A percentile compares a stretch with the other conserved stretches of the same genome.
Evolutionary conservation across 2,797 vertebrate species (phyloP).

Genomic region (Enteromius mattozi): DNA sequence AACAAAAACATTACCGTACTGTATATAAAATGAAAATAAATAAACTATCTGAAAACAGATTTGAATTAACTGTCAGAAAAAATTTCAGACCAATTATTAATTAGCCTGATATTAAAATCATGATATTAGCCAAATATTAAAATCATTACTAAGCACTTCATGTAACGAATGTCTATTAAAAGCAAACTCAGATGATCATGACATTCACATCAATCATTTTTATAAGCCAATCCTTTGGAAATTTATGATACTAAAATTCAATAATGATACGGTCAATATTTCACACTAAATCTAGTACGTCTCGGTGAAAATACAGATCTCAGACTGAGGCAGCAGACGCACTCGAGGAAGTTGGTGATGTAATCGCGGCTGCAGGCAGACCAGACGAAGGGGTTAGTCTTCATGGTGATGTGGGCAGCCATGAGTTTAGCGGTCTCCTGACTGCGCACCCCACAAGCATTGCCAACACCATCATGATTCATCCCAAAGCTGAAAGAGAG

Average conservation of each 20-base stretch:
- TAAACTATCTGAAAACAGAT: background rate
- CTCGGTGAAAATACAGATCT: slow-evolving; percentile 32
- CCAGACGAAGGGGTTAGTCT: slow-evolving; percentile 98
- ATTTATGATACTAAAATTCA: background rate
- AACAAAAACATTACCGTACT: background rate
- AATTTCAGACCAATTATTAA: background rate
- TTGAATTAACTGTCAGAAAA: background rate
- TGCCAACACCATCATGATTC: slow-evolving; percentile 97
- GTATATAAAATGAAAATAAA: background rate
- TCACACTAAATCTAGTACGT: background rate
- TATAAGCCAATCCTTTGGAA: background rate
- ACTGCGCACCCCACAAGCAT: slow-evolving; percentile 90
- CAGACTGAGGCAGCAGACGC: slow-evolving; percentile 69
- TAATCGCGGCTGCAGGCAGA: slow-evolving; percentile 97
- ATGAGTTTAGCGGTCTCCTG: slow-evolving; percentile 98
- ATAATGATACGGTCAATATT: background rate
- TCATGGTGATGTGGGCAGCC: slow-evolving; percentile 99
- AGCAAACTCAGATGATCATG: background rate
- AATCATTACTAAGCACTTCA: background rate
- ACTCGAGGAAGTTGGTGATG: slow-evolving; percentile 99
- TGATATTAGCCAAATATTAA: background rate
- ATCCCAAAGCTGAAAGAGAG: slow-evolving; percentile 88
- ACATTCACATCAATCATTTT: background rate
- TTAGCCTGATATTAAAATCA: background rate
- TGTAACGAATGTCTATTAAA: background rate